phyloP scores from a whole-genome alignment of 2,113 vertebrate species.

The Anguilla japonica region DNA sequence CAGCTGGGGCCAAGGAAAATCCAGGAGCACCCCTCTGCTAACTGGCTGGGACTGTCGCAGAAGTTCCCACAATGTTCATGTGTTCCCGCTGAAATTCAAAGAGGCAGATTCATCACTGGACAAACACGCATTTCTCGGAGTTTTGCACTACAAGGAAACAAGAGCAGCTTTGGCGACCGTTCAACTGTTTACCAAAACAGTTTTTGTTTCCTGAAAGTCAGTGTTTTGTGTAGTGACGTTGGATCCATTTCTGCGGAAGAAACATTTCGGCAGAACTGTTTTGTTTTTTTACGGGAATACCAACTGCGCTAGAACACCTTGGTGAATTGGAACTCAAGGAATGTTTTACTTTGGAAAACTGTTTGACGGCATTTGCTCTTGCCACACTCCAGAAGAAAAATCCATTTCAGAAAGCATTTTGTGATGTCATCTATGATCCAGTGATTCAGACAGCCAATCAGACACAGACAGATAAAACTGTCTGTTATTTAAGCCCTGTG shows the following conservation, averaged over 20 bases:
- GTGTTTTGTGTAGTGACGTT: background rate
- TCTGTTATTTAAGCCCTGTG: background rate
- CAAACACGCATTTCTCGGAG: conserved; percentile 24
- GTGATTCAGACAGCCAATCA: background rate
- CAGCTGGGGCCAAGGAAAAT: conserved; percentile 62
- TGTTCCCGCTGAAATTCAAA: conserved; percentile 26
- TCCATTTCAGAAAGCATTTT: background rate
- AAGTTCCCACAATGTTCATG: background rate
- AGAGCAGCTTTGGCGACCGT: background rate
- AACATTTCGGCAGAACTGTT: background rate
- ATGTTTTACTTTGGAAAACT: background rate
- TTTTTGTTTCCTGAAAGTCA: background rate
- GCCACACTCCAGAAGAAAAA: background rate
- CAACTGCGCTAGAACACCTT: background rate
- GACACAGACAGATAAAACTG: background rate
- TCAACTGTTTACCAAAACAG: background rate
- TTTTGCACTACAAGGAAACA: background rate
- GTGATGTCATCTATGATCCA: background rate
- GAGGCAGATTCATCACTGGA: conserved; percentile 44
- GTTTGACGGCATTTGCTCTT: background rate
- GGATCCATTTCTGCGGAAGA: background rate
- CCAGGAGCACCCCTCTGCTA: conserved; percentile 53
- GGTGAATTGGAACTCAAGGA: background rate
- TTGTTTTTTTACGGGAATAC: background rate
- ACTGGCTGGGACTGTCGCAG: conserved; percentile 46